phyloP scores from a whole-genome alignment of 2,888 invertebrate genomes.

The Caenorhabditis uteleia region DNA sequence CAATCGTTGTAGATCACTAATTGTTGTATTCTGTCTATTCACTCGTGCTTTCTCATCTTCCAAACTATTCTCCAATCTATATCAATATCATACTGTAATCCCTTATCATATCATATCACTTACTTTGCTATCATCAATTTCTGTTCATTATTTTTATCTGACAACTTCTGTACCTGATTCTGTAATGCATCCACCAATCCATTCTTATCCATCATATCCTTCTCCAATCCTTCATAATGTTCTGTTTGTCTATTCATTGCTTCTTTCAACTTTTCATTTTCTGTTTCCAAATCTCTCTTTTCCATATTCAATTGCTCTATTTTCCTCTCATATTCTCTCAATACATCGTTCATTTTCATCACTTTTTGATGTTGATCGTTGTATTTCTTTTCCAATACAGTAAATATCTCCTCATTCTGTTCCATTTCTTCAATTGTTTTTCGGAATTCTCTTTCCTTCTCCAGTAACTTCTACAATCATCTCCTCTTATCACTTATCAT shows the following conservation, averaged over 20 bases:
- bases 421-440: slow-evolving; percentile 58
- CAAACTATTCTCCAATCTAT: slow-evolving; percentile 27
- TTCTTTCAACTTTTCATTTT: slow-evolving; percentile 43
- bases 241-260: slow-evolving; percentile 38
- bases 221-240: slow-evolving; percentile 36
- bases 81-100: neutral
- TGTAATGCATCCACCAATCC: slow-evolving; percentile 43
- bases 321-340: slow-evolving; percentile 59
- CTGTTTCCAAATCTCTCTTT: slow-evolving; percentile 48
- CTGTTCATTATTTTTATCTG: slow-evolving; percentile 40
- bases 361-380: slow-evolving; percentile 67
- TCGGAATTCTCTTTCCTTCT: slow-evolving; percentile 42
- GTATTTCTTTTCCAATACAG: slow-evolving; percentile 59
- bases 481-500: slow-evolving; percentile 19
- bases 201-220: slow-evolving; percentile 44
- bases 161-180: slow-evolving; percentile 40
- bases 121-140: slow-evolving; percentile 34
- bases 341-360: slow-evolving; percentile 55
- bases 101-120: neutral
- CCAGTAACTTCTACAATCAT: slow-evolving; percentile 22
- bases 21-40: slow-evolving; percentile 48
- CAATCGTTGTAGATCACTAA: slow-evolving; percentile 58
- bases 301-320: slow-evolving; percentile 57
- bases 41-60: slow-evolving; percentile 42
- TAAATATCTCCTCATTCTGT: slow-evolving; percentile 62